Evolutionary conservation across 2,113 vertebrate species (phyloP).

Genomic region (Nyctibius bracteatus): DNA sequence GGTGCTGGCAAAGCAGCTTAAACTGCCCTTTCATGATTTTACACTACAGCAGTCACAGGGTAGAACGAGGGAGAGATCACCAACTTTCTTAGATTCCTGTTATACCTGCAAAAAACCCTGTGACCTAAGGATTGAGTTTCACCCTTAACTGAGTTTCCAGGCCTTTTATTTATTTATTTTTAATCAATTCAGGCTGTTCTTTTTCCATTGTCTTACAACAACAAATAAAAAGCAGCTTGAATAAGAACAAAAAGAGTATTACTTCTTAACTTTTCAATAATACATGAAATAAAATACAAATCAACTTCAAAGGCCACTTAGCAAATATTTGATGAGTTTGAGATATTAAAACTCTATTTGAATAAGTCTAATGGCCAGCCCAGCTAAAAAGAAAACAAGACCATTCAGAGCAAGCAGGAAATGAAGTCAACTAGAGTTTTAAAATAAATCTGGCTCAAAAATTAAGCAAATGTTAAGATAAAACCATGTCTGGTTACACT

Average conservation of each 20-base stretch:
- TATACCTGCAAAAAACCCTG: slow-evolving; percentile 12
- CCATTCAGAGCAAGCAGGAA: slow-evolving; percentile 48
- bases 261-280: slow-evolving; percentile 53
- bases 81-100: background rate
- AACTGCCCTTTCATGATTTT: background rate
- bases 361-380: slow-evolving; percentile 45
- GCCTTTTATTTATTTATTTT: slow-evolving; percentile 64
- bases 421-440: slow-evolving; percentile 67
- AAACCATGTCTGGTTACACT: slow-evolving; percentile 63
- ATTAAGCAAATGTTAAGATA: slow-evolving; percentile 70
- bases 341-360: slow-evolving; percentile 61
- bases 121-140: slow-evolving; percentile 20
- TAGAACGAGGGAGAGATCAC: background rate
- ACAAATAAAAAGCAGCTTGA: slow-evolving; percentile 64
- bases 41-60: background rate
- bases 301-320: slow-evolving; percentile 55
- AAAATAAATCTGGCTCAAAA: slow-evolving; percentile 68
- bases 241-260: slow-evolving; percentile 52
- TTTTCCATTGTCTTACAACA: slow-evolving; percentile 41
- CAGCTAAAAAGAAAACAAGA: slow-evolving; percentile 54
- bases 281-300: slow-evolving; percentile 55
- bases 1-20: background rate
- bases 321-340: slow-evolving; percentile 52
- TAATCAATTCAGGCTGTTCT: slow-evolving; percentile 56
- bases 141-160: slow-evolving; percentile 36